Evolutionary conservation across 35 echinoderm and acorn worm genomes (phyloP), one percentile per base, ranked within the genome.

Genomic region (Apostichopus japonicus): DNA sequence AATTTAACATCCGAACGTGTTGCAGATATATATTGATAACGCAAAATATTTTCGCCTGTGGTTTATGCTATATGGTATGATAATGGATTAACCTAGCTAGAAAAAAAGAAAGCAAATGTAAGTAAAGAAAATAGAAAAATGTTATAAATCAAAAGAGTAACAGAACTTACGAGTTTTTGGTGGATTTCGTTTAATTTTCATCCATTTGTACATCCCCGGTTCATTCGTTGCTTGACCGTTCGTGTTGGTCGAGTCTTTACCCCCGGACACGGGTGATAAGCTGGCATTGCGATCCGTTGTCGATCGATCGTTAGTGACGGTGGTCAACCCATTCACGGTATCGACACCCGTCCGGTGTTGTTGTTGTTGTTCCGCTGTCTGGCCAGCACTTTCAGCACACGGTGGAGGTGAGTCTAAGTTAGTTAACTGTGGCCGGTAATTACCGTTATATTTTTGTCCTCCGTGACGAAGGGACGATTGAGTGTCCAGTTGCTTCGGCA

Each of bases 171-270:
- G 72, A n/a, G 90, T 91, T 91, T 91, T 91, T 4, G 90, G 90
- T 59, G 90, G 90, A 91, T 91, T 91, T 53, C 90, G 5, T 91
- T 91, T 91, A 56, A 91, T 91, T 72, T 79, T 91, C 90, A 91
- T 79, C 90, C 90, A 91, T 56, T 91, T 91, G 77, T 91, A 91
- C 90, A 91, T 55, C 44, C 90, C 90, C 44, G 90, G 90, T 79
- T 91, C 90, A 11, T 73, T 51, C 4, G 76, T 79, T n/a, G 71
- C 10, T 21, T 91, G 71, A 23, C 54, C 77, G 16, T 79, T 91
- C 23, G 22, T 91, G 4, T 72, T 53, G 54, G 13, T 79, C 7
- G 54, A 23, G 10, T 77, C 90, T 53, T 91, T 91, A 4, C 59
- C 84, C 17, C 54, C 84, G n/a, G 84, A 87, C n/a, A 53, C 21